Evolutionary conservation across 2,888 invertebrate species (phyloP).

Genomic region (Acrobasis consociella): DNA sequence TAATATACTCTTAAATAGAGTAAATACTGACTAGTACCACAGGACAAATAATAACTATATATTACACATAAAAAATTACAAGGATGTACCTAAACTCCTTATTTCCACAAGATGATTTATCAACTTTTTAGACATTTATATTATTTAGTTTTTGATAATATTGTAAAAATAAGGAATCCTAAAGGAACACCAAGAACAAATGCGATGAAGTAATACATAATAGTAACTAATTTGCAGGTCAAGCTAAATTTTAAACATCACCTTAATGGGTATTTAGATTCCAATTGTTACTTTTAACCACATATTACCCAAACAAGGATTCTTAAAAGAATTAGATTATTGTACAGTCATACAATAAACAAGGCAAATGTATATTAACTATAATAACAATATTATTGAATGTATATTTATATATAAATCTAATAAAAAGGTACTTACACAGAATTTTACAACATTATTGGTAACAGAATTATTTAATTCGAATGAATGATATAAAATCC

Average conservation of each 20-base stretch:
- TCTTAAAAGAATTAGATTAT: background rate
- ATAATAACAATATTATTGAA: background rate
- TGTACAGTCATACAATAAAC: background rate
- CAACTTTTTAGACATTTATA: background rate
- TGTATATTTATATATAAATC: slow-evolving; percentile 3
- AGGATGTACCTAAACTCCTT: background rate
- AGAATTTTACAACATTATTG: background rate
- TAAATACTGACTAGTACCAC: slow-evolving; percentile 54
- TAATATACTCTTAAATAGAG: slow-evolving; percentile 26
- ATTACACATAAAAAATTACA: background rate
- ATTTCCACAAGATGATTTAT: background rate
- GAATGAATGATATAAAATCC: background rate
- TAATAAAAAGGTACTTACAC: background rate
- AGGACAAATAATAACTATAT: slow-evolving; percentile 29
- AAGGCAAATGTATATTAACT: background rate
- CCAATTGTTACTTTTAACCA: background rate
- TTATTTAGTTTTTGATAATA: background rate
- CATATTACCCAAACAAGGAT: background rate
- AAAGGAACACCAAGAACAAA: background rate
- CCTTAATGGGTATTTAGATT: background rate
- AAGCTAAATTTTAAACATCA: background rate
- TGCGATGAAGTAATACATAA: background rate
- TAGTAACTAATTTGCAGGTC: background rate
- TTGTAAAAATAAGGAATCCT: background rate
- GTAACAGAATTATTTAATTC: background rate